A percentile compares a stretch with the other conserved stretches of the same genome.
Evolutionary conservation across 2,113 vertebrate genomes (phyloP).

Genomic region (Calidris pugnax): DNA sequence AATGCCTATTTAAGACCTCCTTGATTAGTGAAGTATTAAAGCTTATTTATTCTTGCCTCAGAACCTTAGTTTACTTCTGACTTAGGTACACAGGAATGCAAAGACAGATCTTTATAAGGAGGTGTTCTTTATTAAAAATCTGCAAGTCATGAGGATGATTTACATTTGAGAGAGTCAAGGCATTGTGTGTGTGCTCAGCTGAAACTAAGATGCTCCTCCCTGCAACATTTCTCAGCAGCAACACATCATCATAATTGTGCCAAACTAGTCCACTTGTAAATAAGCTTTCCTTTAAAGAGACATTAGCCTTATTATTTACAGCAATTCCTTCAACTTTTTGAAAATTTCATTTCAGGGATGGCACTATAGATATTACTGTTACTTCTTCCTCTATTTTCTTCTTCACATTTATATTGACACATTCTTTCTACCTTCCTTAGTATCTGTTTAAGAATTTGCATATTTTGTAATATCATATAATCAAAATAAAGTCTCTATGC

Average conservation of each 20-base stretch:
- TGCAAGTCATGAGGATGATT: background rate
- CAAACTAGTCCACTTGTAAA: background rate
- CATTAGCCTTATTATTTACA: background rate
- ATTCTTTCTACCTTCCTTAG: background rate
- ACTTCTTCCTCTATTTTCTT: background rate
- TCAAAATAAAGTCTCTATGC: background rate
- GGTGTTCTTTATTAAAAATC: background rate
- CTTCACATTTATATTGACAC: background rate
- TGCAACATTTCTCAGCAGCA: constrained; percentile 3
- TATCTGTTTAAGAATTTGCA: background rate
- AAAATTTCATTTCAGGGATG: background rate
- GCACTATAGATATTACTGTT: accelerated
- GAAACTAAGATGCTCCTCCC: constrained; percentile 11
- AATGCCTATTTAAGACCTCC: background rate
- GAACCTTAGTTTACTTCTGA: background rate
- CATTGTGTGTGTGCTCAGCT: background rate
- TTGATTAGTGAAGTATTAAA: background rate
- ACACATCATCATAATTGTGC: background rate
- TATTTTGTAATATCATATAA: background rate
- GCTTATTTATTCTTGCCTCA: background rate
- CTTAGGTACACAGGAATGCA: background rate
- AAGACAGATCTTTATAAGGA: background rate
- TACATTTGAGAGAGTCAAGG: background rate
- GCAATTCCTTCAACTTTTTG: background rate
- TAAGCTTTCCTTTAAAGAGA: background rate